Conservation (phyloP, 2,113 vertebrate genomes). For the Ibidorhyncha struthersii region DNA sequence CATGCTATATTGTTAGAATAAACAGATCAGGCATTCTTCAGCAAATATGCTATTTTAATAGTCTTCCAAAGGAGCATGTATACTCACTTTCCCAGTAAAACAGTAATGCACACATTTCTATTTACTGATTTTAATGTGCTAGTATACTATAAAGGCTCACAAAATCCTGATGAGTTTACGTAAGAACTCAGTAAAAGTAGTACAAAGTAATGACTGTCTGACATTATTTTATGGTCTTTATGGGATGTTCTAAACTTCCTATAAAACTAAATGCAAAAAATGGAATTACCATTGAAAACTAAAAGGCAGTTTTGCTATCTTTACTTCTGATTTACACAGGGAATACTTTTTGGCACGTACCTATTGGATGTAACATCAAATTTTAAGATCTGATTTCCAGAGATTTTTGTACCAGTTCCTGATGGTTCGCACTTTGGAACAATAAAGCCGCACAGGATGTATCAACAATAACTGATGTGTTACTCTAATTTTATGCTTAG, state of each 20-base stretch:
- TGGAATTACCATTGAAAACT: neutral
- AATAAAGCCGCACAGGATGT: neutral
- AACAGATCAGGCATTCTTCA: neutral
- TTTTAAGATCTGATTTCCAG: neutral
- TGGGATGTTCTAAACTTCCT: neutral
- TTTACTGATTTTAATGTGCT: neutral
- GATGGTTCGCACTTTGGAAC: neutral
- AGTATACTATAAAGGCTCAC: neutral
- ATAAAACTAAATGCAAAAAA: neutral
- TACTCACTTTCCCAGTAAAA: neutral
- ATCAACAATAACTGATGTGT: neutral
- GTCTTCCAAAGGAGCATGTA: neutral
- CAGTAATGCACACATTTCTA: neutral
- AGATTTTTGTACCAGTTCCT: neutral
- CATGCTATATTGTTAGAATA: neutral
- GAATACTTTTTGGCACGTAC: neutral
- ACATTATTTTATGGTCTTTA: neutral
- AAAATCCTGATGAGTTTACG: neutral
- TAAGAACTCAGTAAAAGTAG: neutral
- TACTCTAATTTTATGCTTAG: neutral
- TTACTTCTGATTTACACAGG: neutral
- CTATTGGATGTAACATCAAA: neutral
- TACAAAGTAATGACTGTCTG: neutral
- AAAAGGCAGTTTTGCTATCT: neutral
- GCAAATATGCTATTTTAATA: neutral